Conservation (phyloP, 92 coral and sea anemone genomes). For the Paramuricea clavata region DNA sequence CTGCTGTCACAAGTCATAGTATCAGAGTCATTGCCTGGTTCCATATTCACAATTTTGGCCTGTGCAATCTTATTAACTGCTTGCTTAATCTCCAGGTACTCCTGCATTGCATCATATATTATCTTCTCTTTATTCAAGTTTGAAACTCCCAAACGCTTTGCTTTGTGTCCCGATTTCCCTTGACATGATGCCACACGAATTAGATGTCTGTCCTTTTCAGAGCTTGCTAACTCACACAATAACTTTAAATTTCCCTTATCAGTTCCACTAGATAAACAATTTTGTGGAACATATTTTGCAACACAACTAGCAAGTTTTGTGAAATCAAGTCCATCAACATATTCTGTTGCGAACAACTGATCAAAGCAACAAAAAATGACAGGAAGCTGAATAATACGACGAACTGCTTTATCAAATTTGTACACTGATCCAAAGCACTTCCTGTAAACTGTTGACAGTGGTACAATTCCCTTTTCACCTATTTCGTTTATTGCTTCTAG, state of each 20-base stretch:
- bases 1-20: not conserved
- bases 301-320: constrained; percentile 26
- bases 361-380: constrained; percentile 37
- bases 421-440: constrained; percentile 41
- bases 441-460: constrained; percentile 41
- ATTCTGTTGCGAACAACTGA: constrained; percentile 57
- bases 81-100: constrained; percentile 18
- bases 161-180: constrained; percentile 43
- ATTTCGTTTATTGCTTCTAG: constrained; percentile 7
- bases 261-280: constrained; percentile 7
- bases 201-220: constrained; percentile 38
- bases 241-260: constrained; percentile 39
- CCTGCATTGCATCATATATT: not conserved
- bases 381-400: constrained; percentile 52
- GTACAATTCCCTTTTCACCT: constrained; percentile 39
- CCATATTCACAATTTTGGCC: constrained; percentile 37
- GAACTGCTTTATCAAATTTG: constrained; percentile 50
- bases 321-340: constrained; percentile 42
- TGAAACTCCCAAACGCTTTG: not conserved
- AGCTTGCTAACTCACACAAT: constrained; percentile 46
- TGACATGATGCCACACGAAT: constrained; percentile 48
- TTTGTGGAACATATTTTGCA: constrained; percentile 46
- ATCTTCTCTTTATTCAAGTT: constrained; percentile 9
- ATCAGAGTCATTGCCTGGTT: not conserved
- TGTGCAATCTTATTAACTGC: constrained; percentile 57